A percentile compares a stretch with the other conserved stretches of the same genome.
phyloP scores from a whole-genome alignment of 2,888 invertebrate genomes.

The Ophion ventricosus region DNA sequence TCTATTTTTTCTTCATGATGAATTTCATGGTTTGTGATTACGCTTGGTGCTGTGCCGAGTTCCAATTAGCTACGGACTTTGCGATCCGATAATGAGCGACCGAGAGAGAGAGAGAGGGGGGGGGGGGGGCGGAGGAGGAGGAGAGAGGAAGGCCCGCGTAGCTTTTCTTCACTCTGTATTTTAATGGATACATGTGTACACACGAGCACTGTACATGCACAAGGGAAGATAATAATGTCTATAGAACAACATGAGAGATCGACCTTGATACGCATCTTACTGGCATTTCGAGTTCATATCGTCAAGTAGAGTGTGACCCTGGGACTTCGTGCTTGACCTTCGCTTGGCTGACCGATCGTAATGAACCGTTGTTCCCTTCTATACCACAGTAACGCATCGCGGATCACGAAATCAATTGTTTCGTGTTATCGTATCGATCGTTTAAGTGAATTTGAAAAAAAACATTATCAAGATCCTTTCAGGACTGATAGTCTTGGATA shows the following conservation, averaged over 20 bases:
- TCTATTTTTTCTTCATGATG: conserved; percentile 38
- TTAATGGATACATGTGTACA: not conserved
- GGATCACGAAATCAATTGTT: conserved; percentile 44
- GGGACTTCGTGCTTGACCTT: conserved; percentile 61
- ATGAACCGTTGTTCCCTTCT: conserved; percentile 57
- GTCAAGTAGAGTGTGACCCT: conserved; percentile 81
- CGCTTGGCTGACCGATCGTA: conserved; percentile 51
- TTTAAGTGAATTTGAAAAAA: too few relatives aligned
- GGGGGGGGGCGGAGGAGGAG: conserved; percentile 58
- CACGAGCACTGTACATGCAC: not conserved
- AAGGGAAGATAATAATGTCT: conserved; percentile 20
- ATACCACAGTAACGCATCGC: conserved; percentile 45
- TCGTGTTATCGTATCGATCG: not conserved
- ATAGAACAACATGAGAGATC: conserved; percentile 72
- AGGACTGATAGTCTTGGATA: too few relatives aligned
- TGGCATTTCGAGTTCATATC: conserved; percentile 79
- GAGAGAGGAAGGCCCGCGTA: conserved; percentile 66
- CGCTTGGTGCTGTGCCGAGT: conserved; percentile 40
- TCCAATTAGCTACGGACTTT: conserved; percentile 70
- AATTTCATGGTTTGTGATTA: conserved; percentile 52
- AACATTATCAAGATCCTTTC: not conserved
- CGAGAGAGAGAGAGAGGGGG: conserved; percentile 70
- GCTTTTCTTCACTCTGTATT: conserved; percentile 34
- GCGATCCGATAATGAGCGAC: conserved; percentile 61
- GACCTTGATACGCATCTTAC: conserved; percentile 81